These are phyloP conservation scores for Mohoua ochrocephala DNA, from an alignment of 2,113 vertebrate genomes.

Conservation along the genomic window DNA sequence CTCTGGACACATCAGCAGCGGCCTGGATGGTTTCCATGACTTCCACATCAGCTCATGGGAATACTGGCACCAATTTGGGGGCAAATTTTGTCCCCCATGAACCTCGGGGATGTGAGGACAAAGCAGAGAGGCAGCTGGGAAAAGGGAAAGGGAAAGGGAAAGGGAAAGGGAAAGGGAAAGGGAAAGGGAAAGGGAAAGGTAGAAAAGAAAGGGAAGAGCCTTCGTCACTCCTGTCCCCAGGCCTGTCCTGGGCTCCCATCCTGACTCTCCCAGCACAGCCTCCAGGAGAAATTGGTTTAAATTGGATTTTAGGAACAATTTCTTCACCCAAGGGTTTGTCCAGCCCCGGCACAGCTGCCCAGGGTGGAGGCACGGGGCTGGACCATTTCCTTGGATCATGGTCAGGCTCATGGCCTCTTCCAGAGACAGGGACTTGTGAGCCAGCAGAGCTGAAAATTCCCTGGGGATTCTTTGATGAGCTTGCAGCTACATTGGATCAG, in stretches of 20 bases:
- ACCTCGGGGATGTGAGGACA: not conserved
- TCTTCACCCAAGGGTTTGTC: not conserved
- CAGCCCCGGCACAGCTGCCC: not conserved
- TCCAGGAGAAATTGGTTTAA: not conserved
- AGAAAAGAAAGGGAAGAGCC: not conserved
- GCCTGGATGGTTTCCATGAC: not conserved
- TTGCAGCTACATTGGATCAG: accelerated
- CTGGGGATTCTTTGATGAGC: not conserved
- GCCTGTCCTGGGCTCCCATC: not conserved
- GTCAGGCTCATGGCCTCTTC: accelerated
- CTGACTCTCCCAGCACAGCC: accelerated
- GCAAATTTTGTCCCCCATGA: not conserved
- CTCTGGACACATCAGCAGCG: not conserved
- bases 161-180: too few species aligned
- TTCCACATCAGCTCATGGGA: not conserved
- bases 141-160: not conserved
- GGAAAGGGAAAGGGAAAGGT: not conserved
- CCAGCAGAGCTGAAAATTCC: not conserved
- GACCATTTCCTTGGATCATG: not conserved
- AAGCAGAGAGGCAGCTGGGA: not conserved
- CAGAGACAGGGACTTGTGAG: not conserved
- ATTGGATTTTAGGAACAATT: not conserved
- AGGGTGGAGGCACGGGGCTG: not conserved
- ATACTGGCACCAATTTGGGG: not conserved
- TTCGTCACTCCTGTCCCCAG: accelerated